A percentile compares a stretch with the other conserved stretches of the same genome.
These are phyloP conservation scores for Adrianichthys oophorus DNA, from an alignment of 2,797 vertebrate genomes.

Conservation along the genomic window DNA sequence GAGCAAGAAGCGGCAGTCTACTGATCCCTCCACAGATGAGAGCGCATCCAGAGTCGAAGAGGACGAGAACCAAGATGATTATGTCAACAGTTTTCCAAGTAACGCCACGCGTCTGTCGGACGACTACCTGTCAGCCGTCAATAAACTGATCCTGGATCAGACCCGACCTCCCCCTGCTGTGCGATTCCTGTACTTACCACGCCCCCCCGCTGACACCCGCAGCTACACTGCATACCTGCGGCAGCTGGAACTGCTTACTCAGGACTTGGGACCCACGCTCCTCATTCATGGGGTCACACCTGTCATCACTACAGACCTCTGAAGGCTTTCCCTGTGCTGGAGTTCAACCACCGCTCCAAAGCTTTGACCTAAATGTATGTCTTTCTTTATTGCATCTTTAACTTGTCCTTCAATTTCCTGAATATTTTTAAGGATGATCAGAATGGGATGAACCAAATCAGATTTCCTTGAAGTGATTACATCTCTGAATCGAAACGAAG, in stretches of 20 bases:
- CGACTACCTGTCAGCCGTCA: slow-evolving; percentile 84
- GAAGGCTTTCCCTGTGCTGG: slow-evolving; percentile 40
- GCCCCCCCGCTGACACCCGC: slow-evolving; percentile 85
- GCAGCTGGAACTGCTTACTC: slow-evolving; percentile 87
- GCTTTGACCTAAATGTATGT: too few species aligned
- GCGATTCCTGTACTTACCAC: slow-evolving; percentile 88
- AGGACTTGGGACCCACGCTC: slow-evolving; percentile 85
- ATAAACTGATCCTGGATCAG: slow-evolving; percentile 83
- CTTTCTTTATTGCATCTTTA: too few species aligned
- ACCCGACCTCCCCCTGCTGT: slow-evolving; percentile 72
- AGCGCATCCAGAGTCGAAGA: neutral
- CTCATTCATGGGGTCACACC: slow-evolving; percentile 90
- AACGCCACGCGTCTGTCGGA: slow-evolving; percentile 82
- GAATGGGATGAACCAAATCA: slow-evolving; percentile 20
- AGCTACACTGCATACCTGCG: slow-evolving; percentile 82
- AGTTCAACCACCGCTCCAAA: neutral
- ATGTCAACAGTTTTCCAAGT: slow-evolving; percentile 79
- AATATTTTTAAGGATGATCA: slow-evolving; percentile 6
- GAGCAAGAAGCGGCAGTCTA: slow-evolving; percentile 11
- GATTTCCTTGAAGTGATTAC: slow-evolving; percentile 31
- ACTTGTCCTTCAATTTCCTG: too few species aligned
- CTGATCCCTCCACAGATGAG: neutral
- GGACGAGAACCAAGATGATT: slow-evolving; percentile 50
- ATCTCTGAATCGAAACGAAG: slow-evolving; percentile 29
- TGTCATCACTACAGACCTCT: slow-evolving; percentile 92